Percentiles rank a stretch among this genome's conserved stretches.
These are phyloP conservation scores for Abramis brama DNA, from an alignment of 2,113 vertebrate genomes.

Conservation along the genomic window DNA sequence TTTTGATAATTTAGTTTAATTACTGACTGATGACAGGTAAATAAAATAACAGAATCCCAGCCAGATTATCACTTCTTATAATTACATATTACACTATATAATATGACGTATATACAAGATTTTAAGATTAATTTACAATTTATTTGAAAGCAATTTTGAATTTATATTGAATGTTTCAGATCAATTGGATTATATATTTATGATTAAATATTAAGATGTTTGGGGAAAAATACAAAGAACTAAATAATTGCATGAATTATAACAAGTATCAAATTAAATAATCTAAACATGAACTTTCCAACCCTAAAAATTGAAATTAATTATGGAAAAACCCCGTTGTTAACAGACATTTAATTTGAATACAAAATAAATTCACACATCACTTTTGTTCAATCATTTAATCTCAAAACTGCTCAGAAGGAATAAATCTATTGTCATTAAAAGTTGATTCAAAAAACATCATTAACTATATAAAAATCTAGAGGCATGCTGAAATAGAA, in stretches of 20 bases:
- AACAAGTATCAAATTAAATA: too few relatives aligned
- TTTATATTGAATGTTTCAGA: background rate
- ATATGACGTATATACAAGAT: background rate
- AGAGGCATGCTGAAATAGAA: conserved; percentile 18
- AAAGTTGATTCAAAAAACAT: background rate
- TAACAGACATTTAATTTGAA: background rate
- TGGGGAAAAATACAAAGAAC: background rate
- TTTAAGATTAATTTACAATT: background rate
- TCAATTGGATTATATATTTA: background rate
- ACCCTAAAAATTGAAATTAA: background rate
- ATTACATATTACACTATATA: background rate
- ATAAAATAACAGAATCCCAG: background rate
- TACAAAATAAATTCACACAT: background rate
- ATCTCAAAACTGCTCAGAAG: background rate
- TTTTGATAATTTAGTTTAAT: background rate
- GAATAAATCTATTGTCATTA: background rate
- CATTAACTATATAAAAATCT: background rate
- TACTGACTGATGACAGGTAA: background rate
- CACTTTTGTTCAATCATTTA: background rate
- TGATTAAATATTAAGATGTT: background rate
- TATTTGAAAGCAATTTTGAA: background rate
- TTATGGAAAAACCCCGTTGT: background rate
- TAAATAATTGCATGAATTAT: background rate
- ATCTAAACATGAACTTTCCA: background rate
- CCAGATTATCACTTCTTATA: background rate